Evolutionary conservation across 2,888 invertebrate species (phyloP).

Genomic region (Beris morrisii): DNA sequence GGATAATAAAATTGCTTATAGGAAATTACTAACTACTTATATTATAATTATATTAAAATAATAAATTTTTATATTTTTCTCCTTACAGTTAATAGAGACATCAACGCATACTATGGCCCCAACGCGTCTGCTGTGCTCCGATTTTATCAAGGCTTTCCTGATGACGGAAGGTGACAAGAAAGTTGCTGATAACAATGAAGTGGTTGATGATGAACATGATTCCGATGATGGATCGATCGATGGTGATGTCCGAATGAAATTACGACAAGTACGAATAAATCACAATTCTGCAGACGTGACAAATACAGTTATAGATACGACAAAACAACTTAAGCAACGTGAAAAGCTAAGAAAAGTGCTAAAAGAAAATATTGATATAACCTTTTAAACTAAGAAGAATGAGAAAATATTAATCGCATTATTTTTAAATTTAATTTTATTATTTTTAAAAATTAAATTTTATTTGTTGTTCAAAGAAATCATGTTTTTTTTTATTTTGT

Average conservation of each 20-base stretch:
- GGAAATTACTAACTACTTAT: too few species aligned
- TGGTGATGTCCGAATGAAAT: neutral
- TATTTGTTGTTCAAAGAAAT: too few species aligned
- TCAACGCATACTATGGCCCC: slow-evolving; percentile 55
- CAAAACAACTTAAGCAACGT: slow-evolving; percentile 14
- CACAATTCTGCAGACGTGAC: neutral
- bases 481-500: too few species aligned
- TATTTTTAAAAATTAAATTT: too few species aligned
- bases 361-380: slow-evolving; percentile 7
- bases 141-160: slow-evolving; percentile 24
- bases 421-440: too few species aligned
- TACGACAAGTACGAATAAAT: slow-evolving; percentile 3
- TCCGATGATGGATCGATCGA: slow-evolving; percentile 2
- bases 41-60: too few species aligned
- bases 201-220: slow-evolving; percentile 7
- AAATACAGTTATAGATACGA: neutral
- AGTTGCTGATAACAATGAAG: neutral
- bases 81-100: slow-evolving; percentile 52
- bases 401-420: too few species aligned
- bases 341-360: slow-evolving; percentile 14
- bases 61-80: neutral
- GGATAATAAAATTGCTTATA: too few species aligned
- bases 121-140: slow-evolving; percentile 47
- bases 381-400: slow-evolving; percentile 3
- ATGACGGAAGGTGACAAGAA: slow-evolving; percentile 4